Evolutionary conservation across 2,797 vertebrate genomes (phyloP), one percentile per base, ranked within the genome.

Genomic region (Phalanger gymnotis): DNA sequence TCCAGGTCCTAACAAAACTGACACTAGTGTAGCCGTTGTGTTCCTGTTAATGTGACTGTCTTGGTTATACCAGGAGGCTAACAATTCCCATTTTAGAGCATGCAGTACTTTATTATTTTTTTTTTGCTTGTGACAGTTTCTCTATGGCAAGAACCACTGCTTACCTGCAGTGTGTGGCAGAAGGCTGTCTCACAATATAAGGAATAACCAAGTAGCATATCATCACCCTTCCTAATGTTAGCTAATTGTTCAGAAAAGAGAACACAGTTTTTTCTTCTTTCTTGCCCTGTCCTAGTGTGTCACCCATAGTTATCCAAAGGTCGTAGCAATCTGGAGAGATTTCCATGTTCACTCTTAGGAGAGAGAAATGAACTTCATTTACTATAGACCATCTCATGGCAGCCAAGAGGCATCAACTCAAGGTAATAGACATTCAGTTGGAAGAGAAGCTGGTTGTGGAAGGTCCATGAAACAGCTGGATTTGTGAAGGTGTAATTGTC

Each of bases 1-100:
- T 89, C 94, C 12, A 3, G 98, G 96, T 96, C 97, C 96, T 99
- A 99, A 99, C 98, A 98, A 93, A 95, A 98, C 98, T 99, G 98
- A 99, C 97, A 1, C 56, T 98, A 98, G 97, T 96, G 57, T 98
- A 98, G 97, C 6, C 19, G 9, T 51, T 90, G 94, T 96, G 19
- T 93, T 92, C 81, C 81, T n/a, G 93, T 97, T 98, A 95, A 94
- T 91, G 3, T 87, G 47, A 96, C 90, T 58, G 28, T 94, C 12
- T 97, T 98, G 98, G 98, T 96, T 97, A 95, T 96, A 81, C 81
- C 94, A 30, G 94, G 96, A 97, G 96, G 61, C 97, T 98, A 98
- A 98, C 96, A 96, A 92, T 47, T 95, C 92, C 61, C 96, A 7
- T 96, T 95, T 81, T 97, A 92, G 95, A 98, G 98, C 98, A 98